Conservation (phyloP, 2,888 invertebrate genomes). For the Miltochrista miniata region DNA sequence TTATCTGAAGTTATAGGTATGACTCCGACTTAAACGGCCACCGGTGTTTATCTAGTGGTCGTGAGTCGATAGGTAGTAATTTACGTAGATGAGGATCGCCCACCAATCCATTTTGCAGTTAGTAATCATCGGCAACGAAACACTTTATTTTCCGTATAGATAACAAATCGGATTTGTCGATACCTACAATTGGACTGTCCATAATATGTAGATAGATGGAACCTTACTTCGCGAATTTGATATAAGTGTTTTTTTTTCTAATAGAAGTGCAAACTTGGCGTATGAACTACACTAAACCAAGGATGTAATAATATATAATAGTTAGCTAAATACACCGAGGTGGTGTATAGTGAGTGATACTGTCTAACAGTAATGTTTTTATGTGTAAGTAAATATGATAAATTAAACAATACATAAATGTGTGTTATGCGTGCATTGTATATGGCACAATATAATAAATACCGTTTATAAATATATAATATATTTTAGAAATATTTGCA, state of each 20-base stretch:
- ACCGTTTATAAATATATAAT: conserved; percentile 76
- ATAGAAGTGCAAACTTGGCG: conserved; percentile 54
- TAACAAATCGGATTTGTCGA: too few species aligned
- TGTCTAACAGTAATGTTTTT: conserved; percentile 79
- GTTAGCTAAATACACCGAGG: conserved; percentile 67
- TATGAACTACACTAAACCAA: conserved; percentile 76
- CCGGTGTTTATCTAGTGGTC: too few species aligned
- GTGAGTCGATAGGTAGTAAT: too few species aligned
- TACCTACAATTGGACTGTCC: too few species aligned
- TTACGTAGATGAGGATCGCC: too few species aligned
- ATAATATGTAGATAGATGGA: too few species aligned
- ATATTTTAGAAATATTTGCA: conserved; percentile 84
- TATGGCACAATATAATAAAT: conserved; percentile 76
- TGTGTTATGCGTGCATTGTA: conserved; percentile 80
- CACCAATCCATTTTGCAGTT: too few species aligned
- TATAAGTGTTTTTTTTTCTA: conserved; percentile 26
- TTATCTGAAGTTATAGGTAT: too few species aligned
- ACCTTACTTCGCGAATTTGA: conserved; percentile 37
- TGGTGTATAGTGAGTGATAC: conserved; percentile 78
- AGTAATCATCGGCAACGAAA: too few species aligned
- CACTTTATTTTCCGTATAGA: too few species aligned
- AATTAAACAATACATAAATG: conserved; percentile 56
- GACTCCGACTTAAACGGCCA: too few species aligned
- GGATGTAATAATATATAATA: conserved; percentile 52
- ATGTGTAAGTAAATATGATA: conserved; percentile 69